phyloP scores from a whole-genome alignment of 1,140 invertebrate species.

The Eriosoma lanigerum region DNA sequence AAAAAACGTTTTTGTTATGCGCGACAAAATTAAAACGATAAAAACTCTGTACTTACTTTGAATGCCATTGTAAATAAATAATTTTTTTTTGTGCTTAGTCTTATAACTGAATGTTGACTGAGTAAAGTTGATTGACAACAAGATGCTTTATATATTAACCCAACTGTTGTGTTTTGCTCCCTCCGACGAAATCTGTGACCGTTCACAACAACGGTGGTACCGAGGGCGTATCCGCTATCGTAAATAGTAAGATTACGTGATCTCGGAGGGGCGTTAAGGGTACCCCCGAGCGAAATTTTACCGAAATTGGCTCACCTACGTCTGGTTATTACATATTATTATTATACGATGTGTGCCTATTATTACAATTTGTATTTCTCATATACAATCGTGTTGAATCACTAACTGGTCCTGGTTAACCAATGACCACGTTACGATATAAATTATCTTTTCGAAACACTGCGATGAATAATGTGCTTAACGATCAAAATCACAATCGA shows the following conservation, averaged over 20 bases:
- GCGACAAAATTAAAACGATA: too few relatives aligned
- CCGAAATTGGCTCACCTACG: background rate
- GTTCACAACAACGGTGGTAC: background rate
- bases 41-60: too few relatives aligned
- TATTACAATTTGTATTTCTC: background rate
- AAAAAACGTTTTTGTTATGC: too few relatives aligned
- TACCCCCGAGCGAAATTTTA: constrained; percentile 41
- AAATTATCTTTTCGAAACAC: too few relatives aligned
- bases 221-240: constrained; percentile 34
- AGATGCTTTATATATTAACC: constrained; percentile 37
- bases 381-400: background rate
- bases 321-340: background rate
- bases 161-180: constrained; percentile 1
- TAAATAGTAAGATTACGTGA: constrained; percentile 14
- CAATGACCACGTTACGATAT: constrained; percentile 6
- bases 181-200: background rate
- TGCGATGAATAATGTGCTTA: too few relatives aligned
- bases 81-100: background rate
- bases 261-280: constrained; percentile 31
- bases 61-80: too few relatives aligned
- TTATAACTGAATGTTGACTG: constrained; percentile 30
- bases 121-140: constrained; percentile 46
- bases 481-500: too few relatives aligned
- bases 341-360: background rate
- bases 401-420: constrained; percentile 23